These are phyloP conservation scores for Oncorhynchus mykiss DNA, from an alignment of 2,113 vertebrate genomes.

Conservation along the genomic window DNA sequence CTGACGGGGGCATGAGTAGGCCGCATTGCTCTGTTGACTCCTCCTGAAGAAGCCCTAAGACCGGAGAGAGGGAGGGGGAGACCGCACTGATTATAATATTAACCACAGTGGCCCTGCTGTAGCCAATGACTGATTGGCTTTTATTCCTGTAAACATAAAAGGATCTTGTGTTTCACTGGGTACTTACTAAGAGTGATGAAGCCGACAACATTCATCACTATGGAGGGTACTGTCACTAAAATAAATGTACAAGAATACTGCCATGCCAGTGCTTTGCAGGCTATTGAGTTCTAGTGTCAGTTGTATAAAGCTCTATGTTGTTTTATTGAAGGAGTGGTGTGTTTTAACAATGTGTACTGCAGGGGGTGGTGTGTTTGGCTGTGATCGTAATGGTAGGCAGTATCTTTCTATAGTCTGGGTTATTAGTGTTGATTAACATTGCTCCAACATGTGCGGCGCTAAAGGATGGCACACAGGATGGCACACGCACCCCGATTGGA, in stretches of 20 bases:
- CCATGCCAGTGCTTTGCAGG: no score
- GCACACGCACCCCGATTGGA: slow-evolving; percentile 63
- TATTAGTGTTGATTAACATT: slow-evolving; percentile 57
- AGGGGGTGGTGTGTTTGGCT: not conserved
- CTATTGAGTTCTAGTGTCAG: no score
- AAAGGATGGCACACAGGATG: slow-evolving; percentile 61
- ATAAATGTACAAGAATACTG: slow-evolving; percentile 12
- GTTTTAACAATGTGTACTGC: no score
- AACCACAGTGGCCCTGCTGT: not conserved
- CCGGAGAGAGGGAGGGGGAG: not conserved
- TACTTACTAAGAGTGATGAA: not conserved
- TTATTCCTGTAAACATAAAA: not conserved
- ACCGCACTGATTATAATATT: not conserved
- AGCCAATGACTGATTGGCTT: not conserved
- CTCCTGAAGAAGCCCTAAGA: slow-evolving; percentile 97
- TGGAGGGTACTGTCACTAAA: not conserved
- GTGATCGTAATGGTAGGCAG: slow-evolving; percentile 59
- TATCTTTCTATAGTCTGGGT: slow-evolving; percentile 49
- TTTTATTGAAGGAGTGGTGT: no score
- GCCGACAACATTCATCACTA: no score
- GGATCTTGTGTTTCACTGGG: not conserved
- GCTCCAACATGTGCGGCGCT: slow-evolving; percentile 49
- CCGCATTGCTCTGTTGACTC: slow-evolving; percentile 99
- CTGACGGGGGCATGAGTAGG: slow-evolving; percentile 98
- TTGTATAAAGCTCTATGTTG: no score